These are phyloP conservation scores for Lanius collurio DNA, from an alignment of 2,113 vertebrate species.

Conservation along the genomic window DNA sequence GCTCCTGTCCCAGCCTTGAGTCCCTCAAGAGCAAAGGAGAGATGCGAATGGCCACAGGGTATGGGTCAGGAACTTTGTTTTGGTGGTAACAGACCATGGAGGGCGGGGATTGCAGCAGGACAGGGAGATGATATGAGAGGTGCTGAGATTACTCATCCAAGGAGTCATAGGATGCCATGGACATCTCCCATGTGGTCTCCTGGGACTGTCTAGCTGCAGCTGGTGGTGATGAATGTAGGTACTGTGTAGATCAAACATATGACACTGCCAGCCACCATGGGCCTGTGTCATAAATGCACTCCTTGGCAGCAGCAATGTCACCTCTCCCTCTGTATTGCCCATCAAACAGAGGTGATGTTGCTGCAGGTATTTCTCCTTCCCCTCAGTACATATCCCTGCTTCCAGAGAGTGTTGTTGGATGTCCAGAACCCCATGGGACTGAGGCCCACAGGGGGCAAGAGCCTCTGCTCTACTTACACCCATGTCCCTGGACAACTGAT, in stretches of 20 bases:
- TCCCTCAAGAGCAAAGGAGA: background rate
- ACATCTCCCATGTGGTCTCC: background rate
- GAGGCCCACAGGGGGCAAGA: background rate
- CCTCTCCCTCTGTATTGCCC: background rate
- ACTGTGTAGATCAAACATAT: background rate
- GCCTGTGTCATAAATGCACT: background rate
- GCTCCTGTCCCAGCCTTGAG: background rate
- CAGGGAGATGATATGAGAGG: background rate
- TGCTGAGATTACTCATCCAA: background rate
- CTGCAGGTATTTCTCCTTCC: background rate
- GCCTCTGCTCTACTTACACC: background rate
- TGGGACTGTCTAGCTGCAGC: background rate
- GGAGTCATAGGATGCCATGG: background rate
- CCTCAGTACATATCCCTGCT: background rate
- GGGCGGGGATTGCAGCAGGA: background rate
- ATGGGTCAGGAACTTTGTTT: background rate
- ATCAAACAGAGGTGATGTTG: background rate
- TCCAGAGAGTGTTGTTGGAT: background rate
- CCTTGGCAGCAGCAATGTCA: background rate
- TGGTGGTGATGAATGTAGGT: background rate
- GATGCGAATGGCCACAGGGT: background rate
- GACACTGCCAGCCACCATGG: background rate
- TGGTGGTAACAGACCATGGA: background rate
- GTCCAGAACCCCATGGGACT: background rate
- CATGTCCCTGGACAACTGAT: background rate